A percentile compares a stretch with the other conserved stretches of the same genome.
These are phyloP conservation scores for Paragorgia papillata DNA, from an alignment of 92 coral and sea anemone genomes.

Conservation along the genomic window DNA sequence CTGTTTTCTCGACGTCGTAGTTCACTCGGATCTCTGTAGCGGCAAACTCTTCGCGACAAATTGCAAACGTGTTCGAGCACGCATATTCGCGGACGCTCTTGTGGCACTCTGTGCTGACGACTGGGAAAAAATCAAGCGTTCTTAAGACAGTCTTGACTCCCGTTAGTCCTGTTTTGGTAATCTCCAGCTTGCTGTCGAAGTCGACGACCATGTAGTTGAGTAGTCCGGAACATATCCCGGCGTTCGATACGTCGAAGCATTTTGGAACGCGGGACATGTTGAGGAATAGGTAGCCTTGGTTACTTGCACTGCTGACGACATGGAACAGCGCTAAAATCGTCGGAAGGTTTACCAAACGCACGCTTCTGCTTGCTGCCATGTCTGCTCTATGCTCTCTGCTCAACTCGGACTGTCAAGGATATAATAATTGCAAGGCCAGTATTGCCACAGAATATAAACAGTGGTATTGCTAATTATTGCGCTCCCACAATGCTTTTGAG, in stretches of 20 bases:
- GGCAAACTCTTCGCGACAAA: not conserved
- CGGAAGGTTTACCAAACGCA: not conserved
- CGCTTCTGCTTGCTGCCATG: not conserved
- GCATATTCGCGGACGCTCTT: slow-evolving; percentile 23
- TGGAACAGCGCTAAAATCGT: not conserved
- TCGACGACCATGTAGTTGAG: not conserved
- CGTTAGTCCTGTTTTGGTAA: not conserved
- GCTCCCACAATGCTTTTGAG: too few relatives aligned
- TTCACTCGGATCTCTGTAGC: not conserved
- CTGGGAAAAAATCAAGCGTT: not conserved
- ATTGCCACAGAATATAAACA: too few relatives aligned
- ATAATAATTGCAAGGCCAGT: too few relatives aligned
- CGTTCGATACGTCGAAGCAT: not conserved
- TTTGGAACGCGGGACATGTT: not conserved
- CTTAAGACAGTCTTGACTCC: not conserved
- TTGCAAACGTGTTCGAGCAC: slow-evolving; percentile 23
- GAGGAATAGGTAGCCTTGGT: not conserved
- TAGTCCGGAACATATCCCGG: not conserved
- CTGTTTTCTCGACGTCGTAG: slow-evolving; percentile 4
- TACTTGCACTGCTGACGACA: not conserved
- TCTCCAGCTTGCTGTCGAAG: not conserved
- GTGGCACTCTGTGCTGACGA: not conserved
- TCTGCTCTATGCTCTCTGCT: too few relatives aligned
- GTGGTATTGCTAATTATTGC: too few relatives aligned
- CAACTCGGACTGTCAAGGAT: too few relatives aligned